These are phyloP conservation scores for Mobula hypostoma DNA, from an alignment of 2,113 vertebrate genomes.

Conservation along the genomic window DNA sequence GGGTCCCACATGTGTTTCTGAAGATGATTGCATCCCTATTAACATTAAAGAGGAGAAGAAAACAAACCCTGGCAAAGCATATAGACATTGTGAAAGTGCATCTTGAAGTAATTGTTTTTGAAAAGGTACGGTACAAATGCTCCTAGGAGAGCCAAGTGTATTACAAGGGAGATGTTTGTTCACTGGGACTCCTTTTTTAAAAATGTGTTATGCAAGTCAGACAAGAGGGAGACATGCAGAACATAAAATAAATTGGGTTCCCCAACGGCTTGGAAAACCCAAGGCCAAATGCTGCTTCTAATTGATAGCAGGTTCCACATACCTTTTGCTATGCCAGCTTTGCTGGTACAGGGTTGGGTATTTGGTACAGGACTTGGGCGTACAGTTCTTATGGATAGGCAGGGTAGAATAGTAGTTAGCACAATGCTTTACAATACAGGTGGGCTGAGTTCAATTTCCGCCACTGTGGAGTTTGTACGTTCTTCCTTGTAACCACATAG, in stretches of 20 bases:
- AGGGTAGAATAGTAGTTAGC: too few species aligned
- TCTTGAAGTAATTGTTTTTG: constrained; percentile 27
- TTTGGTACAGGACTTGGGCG: not conserved
- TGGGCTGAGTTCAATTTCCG: too few species aligned
- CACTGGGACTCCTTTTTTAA: not conserved
- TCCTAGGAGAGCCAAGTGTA: not conserved
- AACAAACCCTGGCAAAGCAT: not conserved
- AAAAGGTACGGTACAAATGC: constrained; percentile 23
- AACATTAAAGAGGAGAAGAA: constrained; percentile 17
- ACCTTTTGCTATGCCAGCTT: not conserved
- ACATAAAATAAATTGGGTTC: not conserved
- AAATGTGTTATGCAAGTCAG: not conserved
- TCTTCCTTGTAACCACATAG: too few species aligned
- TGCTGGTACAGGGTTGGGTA: not conserved
- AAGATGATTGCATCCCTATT: constrained; percentile 22
- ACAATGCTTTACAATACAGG: too few species aligned
- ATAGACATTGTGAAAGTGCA: not conserved
- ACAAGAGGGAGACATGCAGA: constrained; percentile 14
- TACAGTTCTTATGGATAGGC: too few species aligned
- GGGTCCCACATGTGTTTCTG: not conserved
- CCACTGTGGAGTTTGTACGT: too few species aligned
- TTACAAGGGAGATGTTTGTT: constrained; percentile 16
- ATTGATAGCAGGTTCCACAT: not conserved
- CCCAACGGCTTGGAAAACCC: not conserved
- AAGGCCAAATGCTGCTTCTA: not conserved